Evolutionary conservation across 2,888 invertebrate species (phyloP).

Genomic region (Sicus ferrugineus): DNA sequence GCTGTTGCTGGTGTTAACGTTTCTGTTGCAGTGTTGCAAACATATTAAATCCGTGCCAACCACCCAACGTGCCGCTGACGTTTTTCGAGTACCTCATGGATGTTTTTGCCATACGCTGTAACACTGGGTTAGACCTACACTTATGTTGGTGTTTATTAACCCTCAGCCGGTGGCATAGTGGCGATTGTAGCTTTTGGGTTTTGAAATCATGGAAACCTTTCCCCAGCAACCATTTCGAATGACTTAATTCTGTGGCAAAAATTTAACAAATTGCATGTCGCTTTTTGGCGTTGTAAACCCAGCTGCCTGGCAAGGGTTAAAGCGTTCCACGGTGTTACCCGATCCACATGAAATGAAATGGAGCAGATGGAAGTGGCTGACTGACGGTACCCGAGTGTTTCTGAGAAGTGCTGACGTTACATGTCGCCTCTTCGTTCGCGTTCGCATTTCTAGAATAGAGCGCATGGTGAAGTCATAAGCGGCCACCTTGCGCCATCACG

Average conservation of each 20-base stretch:
- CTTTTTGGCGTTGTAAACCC: background rate
- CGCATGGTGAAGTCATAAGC: too few species aligned
- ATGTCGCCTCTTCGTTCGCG: too few species aligned
- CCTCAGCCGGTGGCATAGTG: background rate
- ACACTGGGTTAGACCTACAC: background rate
- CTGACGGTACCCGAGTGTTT: conserved; percentile 9
- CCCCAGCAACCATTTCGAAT: background rate
- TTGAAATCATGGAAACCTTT: background rate
- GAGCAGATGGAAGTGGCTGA: background rate
- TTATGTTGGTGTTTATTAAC: background rate
- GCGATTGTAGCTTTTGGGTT: background rate
- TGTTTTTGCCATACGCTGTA: background rate
- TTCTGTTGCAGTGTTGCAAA: conserved; percentile 21
- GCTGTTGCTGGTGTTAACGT: conserved; percentile 5
- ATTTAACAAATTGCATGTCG: background rate
- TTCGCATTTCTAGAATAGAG: background rate
- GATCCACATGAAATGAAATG: conserved; percentile 5
- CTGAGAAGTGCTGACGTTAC: conserved; percentile 25
- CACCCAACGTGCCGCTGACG: conserved; percentile 37
- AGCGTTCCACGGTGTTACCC: too few species aligned
- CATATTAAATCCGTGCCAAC: conserved; percentile 30
- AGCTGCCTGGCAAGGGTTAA: too few species aligned
- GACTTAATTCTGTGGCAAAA: too few species aligned
- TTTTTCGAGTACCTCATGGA: conserved; percentile 7
- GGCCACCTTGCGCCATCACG: conserved; percentile 1